Base-by-base conservation (phyloP, 2,888 invertebrate species). In the Syrphus vitripennis region DNA sequence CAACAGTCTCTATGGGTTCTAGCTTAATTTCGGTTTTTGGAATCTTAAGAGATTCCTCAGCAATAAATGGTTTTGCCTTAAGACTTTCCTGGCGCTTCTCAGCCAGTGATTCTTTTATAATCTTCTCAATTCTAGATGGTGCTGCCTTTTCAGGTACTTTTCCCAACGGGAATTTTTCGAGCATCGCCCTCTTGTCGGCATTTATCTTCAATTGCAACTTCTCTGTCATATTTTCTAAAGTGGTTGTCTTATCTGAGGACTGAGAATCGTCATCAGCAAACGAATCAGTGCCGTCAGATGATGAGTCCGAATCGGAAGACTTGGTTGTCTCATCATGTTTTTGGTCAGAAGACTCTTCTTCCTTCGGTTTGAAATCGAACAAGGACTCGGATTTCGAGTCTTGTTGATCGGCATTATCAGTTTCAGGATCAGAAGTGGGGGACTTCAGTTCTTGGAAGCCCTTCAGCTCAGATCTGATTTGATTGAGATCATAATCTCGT, bases 391-490 rank as follows among this genome's bases (percentile, higher is more conserved):
- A 34, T 50, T 78, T 81, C 0, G 16, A 82, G 40, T 37, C 71
- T 16, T 29, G 79, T 12, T 69, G 53, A 4, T 78, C 83, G 24
- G 34, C 59, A 45, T 26, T 86, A 63, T 75, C 88, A 67, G 94
- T 94, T 24, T 93, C 93, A 69, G 93, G 93, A 24, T 94, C 94
- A 2, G 92, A 89, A 31, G 92, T 92, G n/a, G 93, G 89, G 4
- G 93, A 89, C 89, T 94, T 94, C 0, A 95, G 93, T 89, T 95
- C 95, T 70, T 95, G 94, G 65, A 97, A 95, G 5, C 97, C 97
- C 91, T 97, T 97, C 3, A 97, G 92, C 90, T 97, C 97, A 0
- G 96, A 96, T 88, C 97, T 93, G 78, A 97, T 97, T 93, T 97
- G 96, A 92, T 96, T 97, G 26, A 97, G 93, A 92, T 97, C 97